These are phyloP conservation scores for Macaria notata DNA, from an alignment of 2,888 invertebrate species.

Conservation along the genomic window DNA sequence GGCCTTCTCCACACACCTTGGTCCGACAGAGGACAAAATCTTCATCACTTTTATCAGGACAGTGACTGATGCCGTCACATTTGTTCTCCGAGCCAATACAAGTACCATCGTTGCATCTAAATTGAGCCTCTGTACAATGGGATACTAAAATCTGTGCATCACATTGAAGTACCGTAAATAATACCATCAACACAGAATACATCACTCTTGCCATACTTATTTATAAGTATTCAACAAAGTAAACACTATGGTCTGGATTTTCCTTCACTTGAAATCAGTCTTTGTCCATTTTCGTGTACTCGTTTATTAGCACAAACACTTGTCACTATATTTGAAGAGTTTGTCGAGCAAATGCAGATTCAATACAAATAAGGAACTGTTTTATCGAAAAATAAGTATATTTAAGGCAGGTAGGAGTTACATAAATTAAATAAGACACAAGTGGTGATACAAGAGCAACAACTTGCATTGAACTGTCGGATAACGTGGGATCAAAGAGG, in stretches of 20 bases:
- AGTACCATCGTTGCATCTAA: slow-evolving; percentile 21
- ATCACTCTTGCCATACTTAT: neutral
- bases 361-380: neutral
- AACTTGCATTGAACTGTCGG: neutral
- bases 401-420: too few relatives aligned
- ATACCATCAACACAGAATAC: neutral
- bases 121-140: slow-evolving; percentile 13
- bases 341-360: neutral
- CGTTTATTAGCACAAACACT: neutral
- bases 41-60: slow-evolving; percentile 27
- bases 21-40: slow-evolving; percentile 23
- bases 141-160: slow-evolving; percentile 2
- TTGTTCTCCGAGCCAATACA: slow-evolving; percentile 12
- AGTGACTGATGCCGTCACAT: slow-evolving; percentile 25
- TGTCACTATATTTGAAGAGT: too few relatives aligned
- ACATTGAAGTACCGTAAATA: neutral
- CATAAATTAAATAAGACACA: neutral
- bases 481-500: slow-evolving; percentile 1
- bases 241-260: neutral
- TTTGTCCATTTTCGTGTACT: neutral
- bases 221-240: neutral
- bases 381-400: neutral
- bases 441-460: neutral
- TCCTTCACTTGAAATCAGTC: neutral
- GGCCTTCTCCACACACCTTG: slow-evolving; percentile 17